Percentiles rank a stretch among this genome's conserved stretches.
These are phyloP conservation scores for Drosophila bifasciata DNA, from an alignment of 1,140 invertebrate genomes.

Conservation along the genomic window DNA sequence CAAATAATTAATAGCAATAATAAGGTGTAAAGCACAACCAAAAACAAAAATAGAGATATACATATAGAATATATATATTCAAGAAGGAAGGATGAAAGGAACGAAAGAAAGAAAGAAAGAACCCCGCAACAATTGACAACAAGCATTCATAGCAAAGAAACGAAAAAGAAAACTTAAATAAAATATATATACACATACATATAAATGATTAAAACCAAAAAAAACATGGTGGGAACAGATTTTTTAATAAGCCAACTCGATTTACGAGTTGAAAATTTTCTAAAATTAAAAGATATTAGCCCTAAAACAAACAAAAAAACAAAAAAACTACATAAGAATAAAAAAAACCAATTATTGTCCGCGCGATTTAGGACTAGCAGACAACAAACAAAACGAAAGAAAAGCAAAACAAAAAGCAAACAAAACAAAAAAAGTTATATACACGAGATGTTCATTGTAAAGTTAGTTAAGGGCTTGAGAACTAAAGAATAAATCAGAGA, in stretches of 20 bases:
- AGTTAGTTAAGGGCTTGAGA: conserved; percentile 56
- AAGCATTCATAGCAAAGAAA: conserved; percentile 63
- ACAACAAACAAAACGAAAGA: conserved; percentile 7
- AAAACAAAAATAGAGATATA: conserved; percentile 13
- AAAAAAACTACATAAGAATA: conserved; percentile 28
- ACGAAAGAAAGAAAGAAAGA: background rate
- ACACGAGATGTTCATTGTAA: conserved; percentile 44
- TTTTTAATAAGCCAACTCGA: conserved; percentile 74
- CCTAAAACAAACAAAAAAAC: conserved; percentile 33
- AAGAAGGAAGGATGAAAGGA: background rate
- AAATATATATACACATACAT: conserved; percentile 49
- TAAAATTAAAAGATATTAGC: conserved; percentile 57
- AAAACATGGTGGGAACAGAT: conserved; percentile 78
- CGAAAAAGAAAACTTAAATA: conserved; percentile 9
- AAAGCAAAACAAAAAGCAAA: conserved; percentile 1
- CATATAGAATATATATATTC: conserved; percentile 15
- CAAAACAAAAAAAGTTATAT: conserved; percentile 32
- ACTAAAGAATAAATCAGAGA: conserved; percentile 17
- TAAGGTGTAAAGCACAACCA: conserved; percentile 56
- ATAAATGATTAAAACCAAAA: conserved; percentile 78
- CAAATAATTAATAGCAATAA: conserved; percentile 71
- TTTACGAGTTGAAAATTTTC: conserved; percentile 76
- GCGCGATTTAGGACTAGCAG: no score
- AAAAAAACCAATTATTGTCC: conserved; percentile 2
- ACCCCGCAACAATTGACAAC: conserved; percentile 69